Base-by-base conservation (phyloP, 2,888 invertebrate genomes). In the Cephus runcator region DNA sequence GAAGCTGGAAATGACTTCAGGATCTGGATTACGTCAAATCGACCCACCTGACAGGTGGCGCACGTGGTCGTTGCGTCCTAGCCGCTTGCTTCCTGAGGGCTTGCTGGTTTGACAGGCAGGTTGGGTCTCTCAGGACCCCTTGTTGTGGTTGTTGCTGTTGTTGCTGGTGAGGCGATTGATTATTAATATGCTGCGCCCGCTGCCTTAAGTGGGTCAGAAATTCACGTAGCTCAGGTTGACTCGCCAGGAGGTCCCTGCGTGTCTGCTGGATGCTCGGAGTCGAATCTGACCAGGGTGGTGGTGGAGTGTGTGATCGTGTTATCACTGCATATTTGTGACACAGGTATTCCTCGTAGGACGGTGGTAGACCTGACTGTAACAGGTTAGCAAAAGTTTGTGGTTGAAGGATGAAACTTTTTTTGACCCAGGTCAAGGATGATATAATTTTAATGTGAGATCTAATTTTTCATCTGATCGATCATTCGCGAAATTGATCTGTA, bases 291-390 rank as follows among this genome's bases (percentile, higher is more conserved):
- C 91, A 91, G 0, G 91, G 91, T 4, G 91, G 91, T 1, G 91
- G 91, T 4, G 91, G 91, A 12, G 91, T 91, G 75, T 90, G 91
- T 12, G 91, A 91, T n/a, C 91, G 91, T 11, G 89, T 85, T 34
- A 88, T 80, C 86, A 89, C 85, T 69, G 88, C 86, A 81, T 88
- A 88, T 73, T 89, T 89, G 83, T 89, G 90, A 76, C 85, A 87
- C 69, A 91, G 85, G 80, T 90, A 91, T 79, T 92, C 92, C 77
- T 92, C 92, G 83, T 92, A 92, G 69, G 91, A 91, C 12, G 92
- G 92, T 11, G 91, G 92, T 69, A 91, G 82, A 33, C 91, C 91
- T 12, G 88, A 84, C 91, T 91, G 84, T 73, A 84, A 83, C 34
- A 40, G 2, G 23, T 40, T 23, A 6, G 2, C 40, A 40, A 9